Conservation (phyloP, 2,888 invertebrate genomes). For the Andrena bucephala region DNA sequence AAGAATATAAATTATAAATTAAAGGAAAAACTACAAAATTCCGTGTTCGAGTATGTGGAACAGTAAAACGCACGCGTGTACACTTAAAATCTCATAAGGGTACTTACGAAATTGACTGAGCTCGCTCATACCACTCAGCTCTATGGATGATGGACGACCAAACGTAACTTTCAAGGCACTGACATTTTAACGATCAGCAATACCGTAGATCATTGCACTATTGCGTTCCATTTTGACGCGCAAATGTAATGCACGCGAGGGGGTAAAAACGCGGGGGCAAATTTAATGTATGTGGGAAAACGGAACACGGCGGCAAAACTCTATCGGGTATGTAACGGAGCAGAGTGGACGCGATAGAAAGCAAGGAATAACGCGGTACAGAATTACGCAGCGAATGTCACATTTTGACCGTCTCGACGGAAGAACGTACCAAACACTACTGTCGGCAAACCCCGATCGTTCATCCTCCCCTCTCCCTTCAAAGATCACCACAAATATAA, state of each 20-base stretch:
- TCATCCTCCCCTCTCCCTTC: too few relatives aligned
- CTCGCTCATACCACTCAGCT: constrained; percentile 15
- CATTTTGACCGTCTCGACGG: too few relatives aligned
- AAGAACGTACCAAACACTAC: too few relatives aligned
- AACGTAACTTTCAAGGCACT: constrained; percentile 22
- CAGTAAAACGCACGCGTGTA: background rate
- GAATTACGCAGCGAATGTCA: background rate
- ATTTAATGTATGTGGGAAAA: background rate
- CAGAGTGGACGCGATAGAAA: background rate
- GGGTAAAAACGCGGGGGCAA: background rate
- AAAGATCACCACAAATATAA: too few relatives aligned
- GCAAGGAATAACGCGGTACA: constrained; percentile 6
- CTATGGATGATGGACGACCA: constrained; percentile 23
- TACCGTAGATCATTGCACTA: background rate
- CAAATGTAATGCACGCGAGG: background rate
- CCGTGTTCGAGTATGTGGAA: background rate
- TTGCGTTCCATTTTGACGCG: constrained; percentile 1
- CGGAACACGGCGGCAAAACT: background rate
- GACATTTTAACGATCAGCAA: background rate
- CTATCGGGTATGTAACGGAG: background rate
- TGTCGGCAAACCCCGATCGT: too few relatives aligned
- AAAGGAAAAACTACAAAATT: background rate
- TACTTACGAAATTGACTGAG: constrained; percentile 50
- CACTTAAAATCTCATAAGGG: constrained; percentile 19
- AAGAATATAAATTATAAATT: too few relatives aligned